phyloP scores from a whole-genome alignment of 2,113 vertebrate genomes.

The Oxyruncus cristatus region DNA sequence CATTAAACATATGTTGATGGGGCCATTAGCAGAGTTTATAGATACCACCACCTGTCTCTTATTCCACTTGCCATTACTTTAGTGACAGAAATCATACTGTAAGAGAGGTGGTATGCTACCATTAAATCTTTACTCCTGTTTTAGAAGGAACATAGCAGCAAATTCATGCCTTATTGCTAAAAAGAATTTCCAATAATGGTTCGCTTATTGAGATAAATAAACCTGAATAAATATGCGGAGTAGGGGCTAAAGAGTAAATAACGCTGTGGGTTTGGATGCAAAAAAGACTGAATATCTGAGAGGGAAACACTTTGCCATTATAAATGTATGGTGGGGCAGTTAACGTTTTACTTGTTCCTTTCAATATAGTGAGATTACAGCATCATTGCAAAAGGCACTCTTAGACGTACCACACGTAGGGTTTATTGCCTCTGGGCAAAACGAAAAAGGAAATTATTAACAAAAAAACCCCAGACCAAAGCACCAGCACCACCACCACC shows the following conservation, averaged over 20 bases:
- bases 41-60: conserved; percentile 78
- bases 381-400: neutral
- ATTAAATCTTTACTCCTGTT: conserved; percentile 67
- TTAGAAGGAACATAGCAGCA: conserved; percentile 49
- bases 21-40: conserved; percentile 74
- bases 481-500: neutral
- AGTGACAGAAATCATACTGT: conserved; percentile 65
- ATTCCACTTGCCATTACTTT: conserved; percentile 70
- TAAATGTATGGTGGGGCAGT: neutral
- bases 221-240: neutral
- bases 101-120: conserved; percentile 25
- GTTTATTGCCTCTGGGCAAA: neutral
- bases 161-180: conserved; percentile 31
- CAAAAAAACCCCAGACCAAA: neutral
- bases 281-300: neutral
- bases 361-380: neutral
- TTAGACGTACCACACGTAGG: rapidly evolving
- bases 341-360: neutral
- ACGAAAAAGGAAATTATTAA: neutral
- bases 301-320: neutral
- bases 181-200: neutral
- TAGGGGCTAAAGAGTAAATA: conserved; percentile 15
- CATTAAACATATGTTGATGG: conserved; percentile 76
- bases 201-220: conserved; percentile 43
- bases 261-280: neutral